phyloP scores from a whole-genome alignment of 2,888 invertebrate species.

The Ditula angustiorana region DNA sequence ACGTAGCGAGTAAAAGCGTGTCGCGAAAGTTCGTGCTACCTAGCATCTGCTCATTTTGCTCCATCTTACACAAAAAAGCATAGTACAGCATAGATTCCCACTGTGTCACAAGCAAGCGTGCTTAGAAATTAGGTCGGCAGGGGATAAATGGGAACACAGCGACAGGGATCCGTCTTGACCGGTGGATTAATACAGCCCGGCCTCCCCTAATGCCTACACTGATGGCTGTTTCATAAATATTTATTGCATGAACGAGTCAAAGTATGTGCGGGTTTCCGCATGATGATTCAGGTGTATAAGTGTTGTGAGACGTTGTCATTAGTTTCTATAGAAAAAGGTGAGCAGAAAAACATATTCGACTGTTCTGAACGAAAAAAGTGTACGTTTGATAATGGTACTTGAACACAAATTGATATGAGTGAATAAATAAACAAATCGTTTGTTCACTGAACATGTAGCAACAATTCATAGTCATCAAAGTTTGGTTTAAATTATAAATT shows the following conservation, averaged over 20 bases:
- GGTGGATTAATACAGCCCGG: constrained; percentile 29
- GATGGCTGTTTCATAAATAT: constrained; percentile 38
- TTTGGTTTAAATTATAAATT: too few relatives aligned
- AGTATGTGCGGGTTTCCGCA: not conserved
- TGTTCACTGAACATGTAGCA: too few relatives aligned
- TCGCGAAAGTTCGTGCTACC: not conserved
- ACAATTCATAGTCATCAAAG: too few relatives aligned
- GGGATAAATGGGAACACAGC: constrained; percentile 38
- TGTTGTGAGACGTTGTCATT: not conserved
- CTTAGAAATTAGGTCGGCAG: constrained; percentile 38
- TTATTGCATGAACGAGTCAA: constrained; percentile 2
- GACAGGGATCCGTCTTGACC: constrained; percentile 40
- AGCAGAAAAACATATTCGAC: too few relatives aligned
- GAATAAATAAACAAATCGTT: too few relatives aligned
- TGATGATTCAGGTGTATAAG: constrained; percentile 16
- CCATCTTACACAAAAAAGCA: too few relatives aligned
- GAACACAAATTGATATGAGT: too few relatives aligned
- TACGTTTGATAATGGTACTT: too few relatives aligned
- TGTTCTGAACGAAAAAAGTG: too few relatives aligned
- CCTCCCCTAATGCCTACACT: constrained; percentile 30
- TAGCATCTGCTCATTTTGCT: too few relatives aligned
- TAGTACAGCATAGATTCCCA: not conserved
- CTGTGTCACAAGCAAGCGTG: not conserved
- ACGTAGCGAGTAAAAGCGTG: too few relatives aligned
- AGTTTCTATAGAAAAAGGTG: too few relatives aligned